phyloP scores from a whole-genome alignment of 2,888 invertebrate genomes.

The Zootermopsis nevadensis region DNA sequence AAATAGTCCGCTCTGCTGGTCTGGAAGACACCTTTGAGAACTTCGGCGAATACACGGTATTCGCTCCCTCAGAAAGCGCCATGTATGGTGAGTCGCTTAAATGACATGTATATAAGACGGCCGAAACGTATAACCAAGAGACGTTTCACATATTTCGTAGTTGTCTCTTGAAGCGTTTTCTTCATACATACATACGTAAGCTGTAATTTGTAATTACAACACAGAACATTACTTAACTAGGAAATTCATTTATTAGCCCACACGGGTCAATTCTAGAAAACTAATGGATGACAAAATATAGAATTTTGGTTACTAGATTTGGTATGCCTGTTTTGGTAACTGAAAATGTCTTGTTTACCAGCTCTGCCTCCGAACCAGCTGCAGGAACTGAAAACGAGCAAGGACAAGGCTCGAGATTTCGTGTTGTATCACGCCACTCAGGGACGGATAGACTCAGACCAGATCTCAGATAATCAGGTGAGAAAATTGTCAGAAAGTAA shows the following conservation, averaged over 20 bases:
- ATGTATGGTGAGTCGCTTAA: constrained; percentile 59
- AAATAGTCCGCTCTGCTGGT: constrained; percentile 62
- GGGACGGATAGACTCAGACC: constrained; percentile 61
- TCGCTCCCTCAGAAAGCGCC: constrained; percentile 65
- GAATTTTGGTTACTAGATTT: too few species aligned
- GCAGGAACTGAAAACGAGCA: constrained; percentile 57
- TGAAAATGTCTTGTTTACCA: constrained; percentile 45
- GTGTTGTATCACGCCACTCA: constrained; percentile 63
- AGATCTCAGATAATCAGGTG: constrained; percentile 62
- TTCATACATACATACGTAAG: too few species aligned
- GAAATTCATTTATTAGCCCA: too few species aligned
- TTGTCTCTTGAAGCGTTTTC: too few species aligned
- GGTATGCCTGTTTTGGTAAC: too few species aligned
- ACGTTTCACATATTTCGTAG: too few species aligned
- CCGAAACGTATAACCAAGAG: neutral
- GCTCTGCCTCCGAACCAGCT: constrained; percentile 59
- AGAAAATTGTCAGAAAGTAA: neutral
- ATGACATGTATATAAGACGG: neutral
- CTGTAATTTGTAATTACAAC: too few species aligned
- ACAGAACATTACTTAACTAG: too few species aligned
- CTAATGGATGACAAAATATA: too few species aligned
- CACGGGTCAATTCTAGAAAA: too few species aligned
- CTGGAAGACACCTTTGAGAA: constrained; percentile 62
- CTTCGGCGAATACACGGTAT: constrained; percentile 63
- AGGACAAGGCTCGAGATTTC: constrained; percentile 59